These are phyloP conservation scores for Anableps anableps DNA, from an alignment of 2,797 vertebrate genomes.

Conservation along the genomic window DNA sequence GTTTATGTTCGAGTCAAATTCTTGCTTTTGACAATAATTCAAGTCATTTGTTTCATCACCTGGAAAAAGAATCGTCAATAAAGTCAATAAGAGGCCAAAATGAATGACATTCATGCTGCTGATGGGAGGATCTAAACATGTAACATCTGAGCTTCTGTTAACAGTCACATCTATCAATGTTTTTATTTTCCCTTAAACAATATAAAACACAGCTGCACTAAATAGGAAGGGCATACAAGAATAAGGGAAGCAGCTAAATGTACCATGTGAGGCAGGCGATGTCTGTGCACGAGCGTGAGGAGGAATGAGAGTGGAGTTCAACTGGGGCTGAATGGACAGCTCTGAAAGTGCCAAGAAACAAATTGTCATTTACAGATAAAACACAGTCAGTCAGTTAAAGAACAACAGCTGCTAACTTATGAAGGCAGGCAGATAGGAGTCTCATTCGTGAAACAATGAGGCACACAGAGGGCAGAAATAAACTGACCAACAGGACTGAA, in stretches of 20 bases:
- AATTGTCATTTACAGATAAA: constrained; percentile 3
- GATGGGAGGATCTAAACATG: not conserved
- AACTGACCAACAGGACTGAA: constrained; percentile 92
- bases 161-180: not conserved
- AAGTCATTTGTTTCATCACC: not conserved
- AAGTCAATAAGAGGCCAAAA: not conserved
- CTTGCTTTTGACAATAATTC: not conserved
- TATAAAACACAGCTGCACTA: not conserved
- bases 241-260: not conserved
- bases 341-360: constrained; percentile 75
- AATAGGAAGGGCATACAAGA: not conserved
- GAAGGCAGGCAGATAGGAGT: not conserved
- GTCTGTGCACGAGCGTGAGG: constrained; percentile 89
- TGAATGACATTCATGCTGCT: not conserved
- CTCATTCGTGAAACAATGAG: not conserved
- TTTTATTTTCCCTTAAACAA: not conserved
- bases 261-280: constrained; percentile 84
- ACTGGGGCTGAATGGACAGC: constrained; percentile 91
- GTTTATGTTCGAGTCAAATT: not conserved
- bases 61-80: not conserved
- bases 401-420: not conserved
- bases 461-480: not conserved
- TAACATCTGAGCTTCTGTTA: not conserved
- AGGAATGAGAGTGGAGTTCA: constrained; percentile 94
- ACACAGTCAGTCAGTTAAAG: not conserved